Evolutionary conservation across 2,797 vertebrate species (phyloP).

Genomic region (Coracias cyanogaster): DNA sequence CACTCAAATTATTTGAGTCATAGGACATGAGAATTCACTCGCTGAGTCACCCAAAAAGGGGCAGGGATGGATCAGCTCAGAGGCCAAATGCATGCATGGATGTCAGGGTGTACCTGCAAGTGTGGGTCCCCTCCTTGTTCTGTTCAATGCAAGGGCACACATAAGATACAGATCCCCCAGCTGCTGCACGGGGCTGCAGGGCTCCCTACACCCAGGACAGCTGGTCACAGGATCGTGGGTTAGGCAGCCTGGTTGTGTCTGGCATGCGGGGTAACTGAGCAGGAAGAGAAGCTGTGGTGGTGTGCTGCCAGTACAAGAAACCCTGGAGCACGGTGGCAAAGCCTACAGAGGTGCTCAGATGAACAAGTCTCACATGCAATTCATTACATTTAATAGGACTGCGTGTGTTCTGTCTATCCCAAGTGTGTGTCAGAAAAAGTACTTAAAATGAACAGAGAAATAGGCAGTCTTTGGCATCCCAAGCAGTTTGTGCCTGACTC

Average conservation of each 20-base stretch:
- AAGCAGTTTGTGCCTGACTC: neutral
- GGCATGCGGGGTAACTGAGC: neutral
- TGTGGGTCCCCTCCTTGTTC: neutral
- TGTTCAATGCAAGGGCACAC: neutral
- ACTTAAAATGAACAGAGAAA: neutral
- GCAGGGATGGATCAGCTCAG: neutral
- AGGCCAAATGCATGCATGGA: neutral
- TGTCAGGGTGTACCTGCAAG: neutral
- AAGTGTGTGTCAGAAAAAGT: neutral
- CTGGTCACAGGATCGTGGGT: neutral
- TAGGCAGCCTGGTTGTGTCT: neutral
- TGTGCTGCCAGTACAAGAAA: neutral
- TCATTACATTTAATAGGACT: neutral
- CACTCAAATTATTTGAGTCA: neutral
- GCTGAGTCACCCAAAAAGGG: neutral
- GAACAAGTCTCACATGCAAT: neutral
- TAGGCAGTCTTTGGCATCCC: neutral
- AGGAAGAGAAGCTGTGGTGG: neutral
- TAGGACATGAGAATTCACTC: neutral
- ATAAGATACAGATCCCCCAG: neutral
- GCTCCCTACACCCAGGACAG: neutral
- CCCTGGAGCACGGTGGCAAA: accelerated
- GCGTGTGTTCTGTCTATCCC: neutral
- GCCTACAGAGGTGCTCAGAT: neutral
- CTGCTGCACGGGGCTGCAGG: neutral